A percentile compares a stretch with the other conserved stretches of the same genome.
phyloP scores from a whole-genome alignment of 1,140 invertebrate species.

The Drosophila bifasciata region DNA sequence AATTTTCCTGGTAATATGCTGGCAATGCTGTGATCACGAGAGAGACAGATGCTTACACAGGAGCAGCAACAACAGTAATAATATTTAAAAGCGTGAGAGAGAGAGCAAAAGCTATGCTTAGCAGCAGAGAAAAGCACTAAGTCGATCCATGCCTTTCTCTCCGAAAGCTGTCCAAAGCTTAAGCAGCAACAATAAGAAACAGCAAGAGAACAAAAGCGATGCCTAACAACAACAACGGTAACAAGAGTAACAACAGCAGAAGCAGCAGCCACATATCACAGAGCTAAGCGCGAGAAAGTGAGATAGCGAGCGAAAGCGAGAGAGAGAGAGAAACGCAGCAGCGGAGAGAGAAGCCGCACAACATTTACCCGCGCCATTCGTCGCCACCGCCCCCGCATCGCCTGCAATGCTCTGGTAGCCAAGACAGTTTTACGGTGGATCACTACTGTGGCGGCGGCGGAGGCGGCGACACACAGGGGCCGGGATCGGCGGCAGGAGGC shows the following conservation, averaged over 20 bases:
- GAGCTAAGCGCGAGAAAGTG: conserved; percentile 30
- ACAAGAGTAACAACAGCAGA: conserved; percentile 11
- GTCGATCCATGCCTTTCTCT: not conserved
- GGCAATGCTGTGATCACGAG: conserved; percentile 48
- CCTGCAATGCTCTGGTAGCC: conserved; percentile 85
- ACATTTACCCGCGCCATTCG: conserved; percentile 84
- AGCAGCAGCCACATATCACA: conserved; percentile 52
- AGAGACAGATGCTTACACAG: conserved; percentile 6
- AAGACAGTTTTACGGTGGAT: conserved; percentile 84
- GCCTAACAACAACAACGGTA: conserved; percentile 2
- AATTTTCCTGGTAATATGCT: not conserved
- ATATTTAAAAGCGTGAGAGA: not conserved
- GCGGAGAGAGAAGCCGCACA: conserved; percentile 47
- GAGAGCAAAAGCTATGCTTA: conserved; percentile 23
- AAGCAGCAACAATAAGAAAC: conserved; percentile 3
- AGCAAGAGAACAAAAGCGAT: not conserved
- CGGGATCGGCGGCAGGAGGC: conserved; percentile 50
- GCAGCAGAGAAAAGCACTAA: no score
- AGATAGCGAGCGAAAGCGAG: not conserved
- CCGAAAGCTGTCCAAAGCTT: not conserved
- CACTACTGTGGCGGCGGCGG: conserved; percentile 81
- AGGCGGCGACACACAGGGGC: conserved; percentile 75
- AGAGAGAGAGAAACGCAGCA: not conserved
- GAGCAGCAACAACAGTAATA: not conserved
- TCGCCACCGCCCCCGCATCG: conserved; percentile 84